These are phyloP conservation scores for Embiotoca jacksoni DNA, from an alignment of 2,113 vertebrate genomes.

Conservation along the genomic window DNA sequence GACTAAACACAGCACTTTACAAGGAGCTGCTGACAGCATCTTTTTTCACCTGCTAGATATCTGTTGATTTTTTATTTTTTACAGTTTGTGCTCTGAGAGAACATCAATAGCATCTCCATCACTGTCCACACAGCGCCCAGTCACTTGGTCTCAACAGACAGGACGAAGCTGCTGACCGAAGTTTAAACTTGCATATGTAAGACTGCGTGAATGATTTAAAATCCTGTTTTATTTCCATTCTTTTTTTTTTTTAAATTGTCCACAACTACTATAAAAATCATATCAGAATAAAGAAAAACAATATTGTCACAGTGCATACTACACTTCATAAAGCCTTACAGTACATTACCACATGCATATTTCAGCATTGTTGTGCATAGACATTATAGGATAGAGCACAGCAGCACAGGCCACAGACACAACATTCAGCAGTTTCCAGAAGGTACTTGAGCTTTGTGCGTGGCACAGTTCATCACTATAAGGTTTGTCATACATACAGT, in stretches of 20 bases:
- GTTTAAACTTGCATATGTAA: not conserved
- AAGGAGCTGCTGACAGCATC: constrained; percentile 51
- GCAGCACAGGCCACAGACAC: constrained; percentile 53
- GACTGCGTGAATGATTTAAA: constrained; percentile 32
- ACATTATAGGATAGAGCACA: constrained; percentile 58
- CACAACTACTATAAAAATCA: constrained; percentile 79
- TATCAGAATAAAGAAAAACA: constrained; percentile 60
- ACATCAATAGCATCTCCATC: constrained; percentile 59
- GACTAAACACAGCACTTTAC: constrained; percentile 44
- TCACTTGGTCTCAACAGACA: not conserved
- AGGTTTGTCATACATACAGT: constrained; percentile 44
- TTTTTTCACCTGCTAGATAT: constrained; percentile 50
- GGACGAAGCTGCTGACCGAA: not conserved
- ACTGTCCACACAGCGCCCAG: constrained; percentile 31
- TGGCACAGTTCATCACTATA: constrained; percentile 50
- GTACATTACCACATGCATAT: constrained; percentile 69
- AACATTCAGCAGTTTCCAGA: constrained; percentile 56
- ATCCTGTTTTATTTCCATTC: constrained; percentile 58
- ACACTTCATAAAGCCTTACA: constrained; percentile 62
- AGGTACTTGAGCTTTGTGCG: constrained; percentile 50
- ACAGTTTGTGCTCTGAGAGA: constrained; percentile 27
- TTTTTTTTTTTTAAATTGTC: constrained; percentile 32
- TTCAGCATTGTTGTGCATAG: constrained; percentile 65
- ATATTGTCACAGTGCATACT: constrained; percentile 56
- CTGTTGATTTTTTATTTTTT: constrained; percentile 5